Conservation (phyloP, 1,140 invertebrate genomes). For the Ceratina australensis region DNA sequence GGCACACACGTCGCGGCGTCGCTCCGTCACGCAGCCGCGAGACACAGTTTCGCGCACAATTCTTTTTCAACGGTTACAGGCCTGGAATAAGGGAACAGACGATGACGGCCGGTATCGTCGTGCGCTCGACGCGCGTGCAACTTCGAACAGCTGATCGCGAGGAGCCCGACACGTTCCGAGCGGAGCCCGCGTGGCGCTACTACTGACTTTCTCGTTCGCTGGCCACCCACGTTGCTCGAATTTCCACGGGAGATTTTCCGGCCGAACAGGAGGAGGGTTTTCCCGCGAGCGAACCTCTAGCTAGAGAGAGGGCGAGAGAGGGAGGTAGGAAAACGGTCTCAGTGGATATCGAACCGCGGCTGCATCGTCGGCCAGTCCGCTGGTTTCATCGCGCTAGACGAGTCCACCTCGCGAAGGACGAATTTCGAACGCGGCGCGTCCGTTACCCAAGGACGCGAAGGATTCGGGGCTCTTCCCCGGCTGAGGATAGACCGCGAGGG, state of each 20-base stretch:
- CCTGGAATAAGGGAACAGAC: no score
- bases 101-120: background rate
- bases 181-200: background rate
- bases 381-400: conserved; percentile 46
- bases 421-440: conserved; percentile 15
- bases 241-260: conserved; percentile 18
- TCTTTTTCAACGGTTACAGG: background rate
- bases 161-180: no score
- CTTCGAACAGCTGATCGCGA: conserved; percentile 30
- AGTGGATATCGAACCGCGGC: conserved; percentile 39
- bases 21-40: conserved; percentile 13
- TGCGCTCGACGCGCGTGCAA: background rate
- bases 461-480: background rate
- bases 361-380: conserved; percentile 17
- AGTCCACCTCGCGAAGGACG: conserved; percentile 46
- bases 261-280: background rate
- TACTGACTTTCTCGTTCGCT: background rate
- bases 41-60: background rate
- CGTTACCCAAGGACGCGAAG: conserved; percentile 11
- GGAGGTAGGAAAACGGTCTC: background rate
- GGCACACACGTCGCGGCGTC: background rate
- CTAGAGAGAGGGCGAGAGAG: background rate
- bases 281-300: background rate
- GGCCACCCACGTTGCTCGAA: conserved; percentile 4
- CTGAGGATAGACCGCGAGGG: background rate